A percentile compares a stretch with the other conserved stretches of the same genome.
Evolutionary conservation across 2,113 vertebrate genomes (phyloP).

Genomic region (Oenanthe oenanthe): DNA sequence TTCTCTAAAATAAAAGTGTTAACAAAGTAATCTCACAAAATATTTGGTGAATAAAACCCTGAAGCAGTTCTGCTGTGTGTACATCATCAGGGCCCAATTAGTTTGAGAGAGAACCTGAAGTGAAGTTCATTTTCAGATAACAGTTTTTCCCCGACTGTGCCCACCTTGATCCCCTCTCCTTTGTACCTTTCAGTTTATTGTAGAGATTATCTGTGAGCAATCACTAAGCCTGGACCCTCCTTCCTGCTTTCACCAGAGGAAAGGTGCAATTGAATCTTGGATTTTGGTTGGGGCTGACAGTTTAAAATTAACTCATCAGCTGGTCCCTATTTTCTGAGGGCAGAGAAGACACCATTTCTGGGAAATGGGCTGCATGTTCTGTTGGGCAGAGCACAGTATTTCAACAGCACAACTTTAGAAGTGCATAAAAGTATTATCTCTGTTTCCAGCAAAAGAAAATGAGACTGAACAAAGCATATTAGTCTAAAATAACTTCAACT

Average conservation of each 20-base stretch:
- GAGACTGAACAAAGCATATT: neutral
- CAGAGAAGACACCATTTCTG: neutral
- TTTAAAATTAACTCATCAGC: conserved; percentile 18
- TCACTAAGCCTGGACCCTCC: neutral
- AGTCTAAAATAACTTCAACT: neutral
- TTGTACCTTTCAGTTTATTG: neutral
- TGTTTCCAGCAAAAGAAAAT: neutral
- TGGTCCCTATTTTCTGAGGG: neutral
- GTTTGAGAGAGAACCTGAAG: neutral
- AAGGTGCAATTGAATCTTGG: neutral
- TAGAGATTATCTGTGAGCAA: neutral
- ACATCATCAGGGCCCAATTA: neutral
- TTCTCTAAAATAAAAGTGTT: neutral
- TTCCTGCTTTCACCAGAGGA: neutral
- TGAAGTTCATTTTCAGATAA: conserved; percentile 6
- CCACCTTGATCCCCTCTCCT: neutral
- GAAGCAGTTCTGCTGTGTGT: neutral
- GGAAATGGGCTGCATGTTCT: neutral
- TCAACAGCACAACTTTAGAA: neutral
- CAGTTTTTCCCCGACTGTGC: neutral
- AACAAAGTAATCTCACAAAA: neutral
- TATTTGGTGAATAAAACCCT: neutral
- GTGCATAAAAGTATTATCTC: neutral
- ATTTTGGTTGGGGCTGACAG: neutral
- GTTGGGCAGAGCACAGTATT: neutral